Evolutionary conservation across 2,797 vertebrate genomes (phyloP).

Genomic region (Hypotaenidia philippensis): DNA sequence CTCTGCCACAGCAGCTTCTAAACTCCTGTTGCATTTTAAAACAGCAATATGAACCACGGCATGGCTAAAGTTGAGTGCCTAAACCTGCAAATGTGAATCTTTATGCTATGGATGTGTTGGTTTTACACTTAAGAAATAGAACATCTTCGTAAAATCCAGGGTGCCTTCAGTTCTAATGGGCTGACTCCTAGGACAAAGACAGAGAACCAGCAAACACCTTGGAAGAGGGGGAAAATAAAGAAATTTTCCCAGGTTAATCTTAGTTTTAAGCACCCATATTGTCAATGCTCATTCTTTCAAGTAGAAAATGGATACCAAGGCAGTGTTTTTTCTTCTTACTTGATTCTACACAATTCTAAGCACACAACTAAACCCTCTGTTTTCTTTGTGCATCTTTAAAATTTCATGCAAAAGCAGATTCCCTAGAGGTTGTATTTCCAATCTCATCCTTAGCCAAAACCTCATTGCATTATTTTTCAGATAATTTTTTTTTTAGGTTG

Average conservation of each 20-base stretch:
- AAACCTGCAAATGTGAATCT: neutral
- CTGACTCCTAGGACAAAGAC: neutral
- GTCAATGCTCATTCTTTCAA: neutral
- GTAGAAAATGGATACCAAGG: neutral
- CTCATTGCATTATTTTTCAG: conserved; percentile 2
- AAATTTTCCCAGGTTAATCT: neutral
- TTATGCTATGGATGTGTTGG: neutral
- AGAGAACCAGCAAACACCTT: neutral
- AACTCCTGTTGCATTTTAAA: neutral
- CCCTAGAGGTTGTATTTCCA: neutral
- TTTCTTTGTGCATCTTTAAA: neutral
- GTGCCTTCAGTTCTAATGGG: neutral
- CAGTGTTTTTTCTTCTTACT: neutral
- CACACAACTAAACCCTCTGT: neutral
- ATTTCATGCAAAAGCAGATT: neutral
- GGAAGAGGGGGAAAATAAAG: neutral
- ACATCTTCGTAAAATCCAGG: neutral
- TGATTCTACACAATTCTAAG: neutral
- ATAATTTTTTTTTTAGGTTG: neutral
- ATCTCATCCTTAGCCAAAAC: neutral
- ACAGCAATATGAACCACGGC: accelerated
- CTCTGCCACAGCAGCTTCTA: neutral
- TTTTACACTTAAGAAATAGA: neutral
- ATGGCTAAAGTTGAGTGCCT: neutral
- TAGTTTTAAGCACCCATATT: neutral